Base-by-base conservation (phyloP, 1,140 invertebrate genomes). In the Drosophila eugracilis region DNA sequence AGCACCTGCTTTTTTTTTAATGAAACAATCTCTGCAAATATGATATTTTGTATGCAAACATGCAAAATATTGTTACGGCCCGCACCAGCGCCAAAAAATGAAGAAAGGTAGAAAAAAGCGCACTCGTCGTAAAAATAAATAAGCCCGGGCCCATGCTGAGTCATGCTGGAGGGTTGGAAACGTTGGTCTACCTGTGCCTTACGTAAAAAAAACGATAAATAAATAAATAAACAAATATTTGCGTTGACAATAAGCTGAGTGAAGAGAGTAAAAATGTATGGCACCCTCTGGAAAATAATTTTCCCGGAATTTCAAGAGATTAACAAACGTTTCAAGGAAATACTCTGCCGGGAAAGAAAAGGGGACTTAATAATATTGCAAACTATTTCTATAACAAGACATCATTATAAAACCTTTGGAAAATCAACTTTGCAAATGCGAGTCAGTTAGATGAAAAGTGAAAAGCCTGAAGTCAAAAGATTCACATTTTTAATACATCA, bases 41-140 rank as follows among this genome's bases (percentile, higher is more conserved):
- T 86, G 83, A 86, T 86, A 86, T 86, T 86, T 88, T 86, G 83
- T 86, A 86, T 86, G 83, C 83, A 86, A 86, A 88, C 83, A 86
- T 86, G 83, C 83, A 88, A 86, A 88, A 86, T 88, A 86, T 83
- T 78, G 65, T 66, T 55, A 36, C 39, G 32, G 58, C 55, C 32
- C 24, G n/a, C n/a, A n/a, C n/a, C n/a, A n/a, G n/a, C 9, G 5
- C 14, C 15, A 30, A 30, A 32, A 44, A 53, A 32, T 14, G 21
- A 32, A 47, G 37, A 22, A 49, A 57, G 36, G 54, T 54, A 37
- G 59, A 47, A 52, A n/a, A 74, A 72, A 65, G 67, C 59, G 70
- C 57, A 65, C 77, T 77, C 77, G 63, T 74, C 77, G 69, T 77
- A 80, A 85, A 80, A 86, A 52, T 57, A 81, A 86, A 86, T 81